Evolutionary conservation across 2,797 vertebrate genomes (phyloP).

Genomic region (Spinus pinus): DNA sequence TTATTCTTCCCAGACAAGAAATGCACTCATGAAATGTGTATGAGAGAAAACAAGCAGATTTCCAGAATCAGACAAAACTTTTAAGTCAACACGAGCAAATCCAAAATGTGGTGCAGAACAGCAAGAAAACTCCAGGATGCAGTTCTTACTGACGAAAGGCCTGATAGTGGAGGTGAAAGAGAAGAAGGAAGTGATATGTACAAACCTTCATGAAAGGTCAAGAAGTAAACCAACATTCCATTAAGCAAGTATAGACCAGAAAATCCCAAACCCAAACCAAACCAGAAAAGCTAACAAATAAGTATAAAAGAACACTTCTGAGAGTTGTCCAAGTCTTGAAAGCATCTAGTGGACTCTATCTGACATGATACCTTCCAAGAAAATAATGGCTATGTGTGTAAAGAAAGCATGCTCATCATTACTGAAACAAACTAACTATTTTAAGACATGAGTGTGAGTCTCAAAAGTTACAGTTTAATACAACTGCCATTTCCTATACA

Average conservation of each 20-base stretch:
- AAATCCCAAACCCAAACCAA: not conserved
- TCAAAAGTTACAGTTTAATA: slow-evolving; percentile 67
- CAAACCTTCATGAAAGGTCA: not conserved
- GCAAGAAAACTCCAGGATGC: not conserved
- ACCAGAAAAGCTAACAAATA: not conserved
- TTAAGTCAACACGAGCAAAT: not conserved
- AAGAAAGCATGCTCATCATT: slow-evolving; percentile 16
- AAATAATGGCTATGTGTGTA: slow-evolving; percentile 5
- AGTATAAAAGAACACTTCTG: not conserved
- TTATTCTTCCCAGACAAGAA: not conserved
- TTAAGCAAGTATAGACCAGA: not conserved
- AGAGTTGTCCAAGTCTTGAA: not conserved
- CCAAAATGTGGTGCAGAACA: not conserved
- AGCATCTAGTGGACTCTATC: not conserved
- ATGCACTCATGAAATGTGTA: not conserved
- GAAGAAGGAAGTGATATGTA: not conserved
- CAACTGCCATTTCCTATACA: slow-evolving; percentile 43
- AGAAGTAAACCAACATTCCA: not conserved
- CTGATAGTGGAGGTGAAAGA: not conserved
- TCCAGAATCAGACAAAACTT: not conserved
- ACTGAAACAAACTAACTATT: slow-evolving; percentile 53
- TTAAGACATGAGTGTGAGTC: slow-evolving; percentile 41
- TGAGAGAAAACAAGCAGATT: not conserved
- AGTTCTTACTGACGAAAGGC: not conserved
- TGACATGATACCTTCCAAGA: not conserved